Conservation (phyloP, 2,797 vertebrate genomes). For the Phalloptychus januarius region DNA sequence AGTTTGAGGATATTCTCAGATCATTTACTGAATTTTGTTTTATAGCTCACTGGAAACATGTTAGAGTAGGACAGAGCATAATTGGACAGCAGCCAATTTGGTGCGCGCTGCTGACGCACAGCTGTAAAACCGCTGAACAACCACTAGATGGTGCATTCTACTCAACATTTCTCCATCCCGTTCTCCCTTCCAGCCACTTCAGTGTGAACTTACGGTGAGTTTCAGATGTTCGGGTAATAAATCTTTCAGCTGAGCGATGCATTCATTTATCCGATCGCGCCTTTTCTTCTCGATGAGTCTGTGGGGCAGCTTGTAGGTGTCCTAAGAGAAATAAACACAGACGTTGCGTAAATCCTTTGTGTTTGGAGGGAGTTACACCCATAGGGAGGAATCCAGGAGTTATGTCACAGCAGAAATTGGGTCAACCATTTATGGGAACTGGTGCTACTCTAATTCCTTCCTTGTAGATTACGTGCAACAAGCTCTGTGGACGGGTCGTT, state of each 20-base stretch:
- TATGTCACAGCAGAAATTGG: slow-evolving; percentile 70
- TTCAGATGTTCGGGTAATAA: slow-evolving; percentile 97
- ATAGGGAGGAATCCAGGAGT: slow-evolving; percentile 56
- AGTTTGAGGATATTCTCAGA: neutral
- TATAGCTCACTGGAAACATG: neutral
- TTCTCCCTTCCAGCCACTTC: slow-evolving; percentile 7
- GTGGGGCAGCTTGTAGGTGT: slow-evolving; percentile 98
- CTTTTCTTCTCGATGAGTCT: slow-evolving; percentile 98
- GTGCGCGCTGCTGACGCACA: slow-evolving; percentile 52
- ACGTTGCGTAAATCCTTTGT: slow-evolving; percentile 17
- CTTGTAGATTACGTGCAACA: slow-evolving; percentile 20
- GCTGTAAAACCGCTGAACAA: slow-evolving; percentile 28
- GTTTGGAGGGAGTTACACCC: slow-evolving; percentile 30
- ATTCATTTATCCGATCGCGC: slow-evolving; percentile 98
- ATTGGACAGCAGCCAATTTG: neutral
- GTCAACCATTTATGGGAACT: slow-evolving; percentile 63
- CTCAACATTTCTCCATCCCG: slow-evolving; percentile 17
- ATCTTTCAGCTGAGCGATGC: slow-evolving; percentile 98
- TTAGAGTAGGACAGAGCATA: neutral
- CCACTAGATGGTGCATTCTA: slow-evolving; percentile 60
- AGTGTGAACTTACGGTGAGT: slow-evolving; percentile 88
- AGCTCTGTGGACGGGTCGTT: neutral
- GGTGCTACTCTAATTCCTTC: slow-evolving; percentile 15
- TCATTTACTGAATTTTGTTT: neutral
- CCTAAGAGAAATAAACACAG: slow-evolving; percentile 75